Evolutionary conservation across 2,888 invertebrate species (phyloP).

Genomic region (Drosophila limbata): DNA sequence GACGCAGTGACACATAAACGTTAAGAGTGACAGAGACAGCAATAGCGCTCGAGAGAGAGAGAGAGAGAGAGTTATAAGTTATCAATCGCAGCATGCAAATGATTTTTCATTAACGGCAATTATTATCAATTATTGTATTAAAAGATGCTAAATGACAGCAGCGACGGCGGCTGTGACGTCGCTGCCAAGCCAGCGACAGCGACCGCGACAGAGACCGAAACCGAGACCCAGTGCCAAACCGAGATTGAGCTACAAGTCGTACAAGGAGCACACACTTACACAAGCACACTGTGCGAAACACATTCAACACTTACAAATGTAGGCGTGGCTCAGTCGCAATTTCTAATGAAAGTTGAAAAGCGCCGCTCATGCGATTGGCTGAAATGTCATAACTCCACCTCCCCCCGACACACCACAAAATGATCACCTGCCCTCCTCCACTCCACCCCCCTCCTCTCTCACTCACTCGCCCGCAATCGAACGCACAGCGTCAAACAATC

Average conservation of each 20-base stretch:
- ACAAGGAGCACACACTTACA: conserved; percentile 36
- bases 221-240: conserved; percentile 20
- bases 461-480: background rate
- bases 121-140: conserved; percentile 64
- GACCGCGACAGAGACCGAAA: conserved; percentile 3
- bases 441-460: background rate
- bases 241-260: conserved; percentile 17
- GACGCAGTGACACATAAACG: conserved; percentile 49
- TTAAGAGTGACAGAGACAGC: background rate
- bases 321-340: conserved; percentile 63
- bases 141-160: conserved; percentile 47
- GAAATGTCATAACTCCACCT: conserved; percentile 25
- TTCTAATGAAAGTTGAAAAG: conserved; percentile 77
- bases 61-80: conserved; percentile 1
- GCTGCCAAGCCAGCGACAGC: conserved; percentile 33
- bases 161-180: conserved; percentile 27
- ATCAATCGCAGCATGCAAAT: conserved; percentile 53
- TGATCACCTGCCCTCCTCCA: background rate
- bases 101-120: conserved; percentile 65
- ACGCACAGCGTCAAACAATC: background rate
- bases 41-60: background rate
- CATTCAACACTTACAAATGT: conserved; percentile 1
- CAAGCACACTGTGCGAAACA: background rate
- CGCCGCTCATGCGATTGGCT: conserved; percentile 68
- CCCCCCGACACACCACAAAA: conserved; percentile 2